Percentiles rank a stretch among this genome's conserved stretches.
These are phyloP conservation scores for Noctilio leporinus DNA, from an alignment of 2,113 vertebrate genomes.

Conservation along the genomic window DNA sequence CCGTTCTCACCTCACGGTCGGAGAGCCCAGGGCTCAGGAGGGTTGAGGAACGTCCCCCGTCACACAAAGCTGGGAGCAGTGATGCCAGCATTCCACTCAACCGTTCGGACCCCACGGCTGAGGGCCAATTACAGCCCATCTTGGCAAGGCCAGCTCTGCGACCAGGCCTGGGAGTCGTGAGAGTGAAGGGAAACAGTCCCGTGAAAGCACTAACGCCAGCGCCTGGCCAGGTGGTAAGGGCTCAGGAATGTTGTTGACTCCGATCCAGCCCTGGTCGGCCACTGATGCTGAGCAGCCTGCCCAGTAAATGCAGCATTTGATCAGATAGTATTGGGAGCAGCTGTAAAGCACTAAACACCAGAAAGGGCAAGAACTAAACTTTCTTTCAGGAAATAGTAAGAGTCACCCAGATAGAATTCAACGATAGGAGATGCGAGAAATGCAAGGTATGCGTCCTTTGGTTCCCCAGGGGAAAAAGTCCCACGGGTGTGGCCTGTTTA, in stretches of 20 bases:
- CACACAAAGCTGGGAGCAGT: background rate
- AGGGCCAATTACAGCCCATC: background rate
- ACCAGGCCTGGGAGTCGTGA: background rate
- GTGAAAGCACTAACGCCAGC: background rate
- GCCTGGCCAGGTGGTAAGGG: background rate
- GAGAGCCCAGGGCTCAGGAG: background rate
- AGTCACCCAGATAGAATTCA: constrained; percentile 32
- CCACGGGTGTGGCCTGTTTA: constrained; percentile 23
- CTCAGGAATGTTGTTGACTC: background rate
- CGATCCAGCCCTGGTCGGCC: background rate
- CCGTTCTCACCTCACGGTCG: background rate
- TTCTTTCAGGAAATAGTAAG: background rate
- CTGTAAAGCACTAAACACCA: background rate
- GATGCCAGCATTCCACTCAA: background rate
- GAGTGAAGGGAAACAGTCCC: background rate
- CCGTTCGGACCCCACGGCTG: background rate
- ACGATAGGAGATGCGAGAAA: constrained; percentile 20
- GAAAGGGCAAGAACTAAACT: background rate
- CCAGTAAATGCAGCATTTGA: background rate
- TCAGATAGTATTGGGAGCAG: background rate
- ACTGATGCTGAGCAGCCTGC: background rate
- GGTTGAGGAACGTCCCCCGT: background rate
- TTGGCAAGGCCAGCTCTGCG: too few species aligned
- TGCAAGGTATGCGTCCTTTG: background rate
- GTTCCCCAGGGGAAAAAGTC: constrained; percentile 33